These are phyloP conservation scores for Tinea trinotella DNA, from an alignment of 2,888 invertebrate species.

Conservation along the genomic window DNA sequence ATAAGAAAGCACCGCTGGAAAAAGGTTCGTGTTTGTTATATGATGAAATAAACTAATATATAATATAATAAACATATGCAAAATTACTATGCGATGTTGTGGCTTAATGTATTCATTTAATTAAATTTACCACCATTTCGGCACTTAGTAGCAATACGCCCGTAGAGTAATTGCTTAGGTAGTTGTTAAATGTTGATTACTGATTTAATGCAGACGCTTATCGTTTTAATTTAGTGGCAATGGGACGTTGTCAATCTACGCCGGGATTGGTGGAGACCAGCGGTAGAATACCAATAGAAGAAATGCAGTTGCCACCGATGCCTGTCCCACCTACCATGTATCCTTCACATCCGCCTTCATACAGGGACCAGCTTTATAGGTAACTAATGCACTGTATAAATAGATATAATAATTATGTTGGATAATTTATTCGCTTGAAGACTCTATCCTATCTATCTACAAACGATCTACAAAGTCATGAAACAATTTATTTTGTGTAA, in stretches of 20 bases:
- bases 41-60: too few species aligned
- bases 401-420: slow-evolving; percentile 10
- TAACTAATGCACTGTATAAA: too few species aligned
- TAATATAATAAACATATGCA: too few species aligned
- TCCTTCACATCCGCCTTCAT: slow-evolving; percentile 63
- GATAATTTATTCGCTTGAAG: background rate
- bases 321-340: slow-evolving; percentile 45
- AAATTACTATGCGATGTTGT: too few species aligned
- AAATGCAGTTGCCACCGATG: slow-evolving; percentile 55
- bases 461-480: background rate
- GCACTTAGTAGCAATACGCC: too few species aligned
- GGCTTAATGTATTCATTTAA: too few species aligned
- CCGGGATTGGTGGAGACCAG: slow-evolving; percentile 95
- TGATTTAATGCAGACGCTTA: slow-evolving; percentile 4
- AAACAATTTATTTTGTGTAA: slow-evolving; percentile 2
- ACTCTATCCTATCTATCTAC: too few species aligned
- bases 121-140: too few species aligned
- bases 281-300: slow-evolving; percentile 89
- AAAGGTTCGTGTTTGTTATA: slow-evolving; percentile 76
- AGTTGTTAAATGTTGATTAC: background rate
- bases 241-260: slow-evolving; percentile 96
- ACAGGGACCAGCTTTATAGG: slow-evolving; percentile 71
- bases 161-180: too few species aligned
- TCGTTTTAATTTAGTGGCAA: slow-evolving; percentile 77
- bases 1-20: slow-evolving; percentile 93